Conservation (phyloP, 2,113 vertebrate genomes). For the Dasyurus viverrinus region DNA sequence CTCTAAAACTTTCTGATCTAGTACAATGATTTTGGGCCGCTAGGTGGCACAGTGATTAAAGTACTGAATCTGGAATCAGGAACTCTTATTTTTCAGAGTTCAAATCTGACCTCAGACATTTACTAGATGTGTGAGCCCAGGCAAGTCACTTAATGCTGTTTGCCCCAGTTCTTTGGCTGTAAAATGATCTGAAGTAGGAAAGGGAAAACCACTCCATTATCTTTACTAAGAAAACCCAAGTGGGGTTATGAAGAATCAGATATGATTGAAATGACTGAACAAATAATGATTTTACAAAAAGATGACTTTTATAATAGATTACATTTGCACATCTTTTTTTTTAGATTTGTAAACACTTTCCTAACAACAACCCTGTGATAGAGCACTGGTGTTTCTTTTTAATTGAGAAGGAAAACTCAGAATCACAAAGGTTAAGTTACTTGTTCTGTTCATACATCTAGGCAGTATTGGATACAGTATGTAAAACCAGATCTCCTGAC, state of each 20-base stretch:
- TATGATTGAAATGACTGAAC: not conserved
- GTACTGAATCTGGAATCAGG: not conserved
- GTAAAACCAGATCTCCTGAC: not conserved
- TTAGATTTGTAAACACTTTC: too few relatives aligned
- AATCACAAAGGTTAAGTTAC: too few relatives aligned
- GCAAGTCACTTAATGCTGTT: not conserved
- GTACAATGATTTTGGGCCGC: not conserved
- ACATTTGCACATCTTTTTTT: too few relatives aligned
- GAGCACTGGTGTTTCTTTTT: too few relatives aligned
- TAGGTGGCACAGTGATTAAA: not conserved
- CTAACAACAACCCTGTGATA: too few relatives aligned
- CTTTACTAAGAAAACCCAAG: not conserved
- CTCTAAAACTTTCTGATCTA: not conserved
- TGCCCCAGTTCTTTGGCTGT: not conserved
- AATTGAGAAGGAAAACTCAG: too few relatives aligned
- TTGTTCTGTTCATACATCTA: too few relatives aligned
- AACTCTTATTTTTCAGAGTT: not conserved
- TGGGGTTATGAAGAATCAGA: not conserved
- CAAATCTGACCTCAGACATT: not conserved
- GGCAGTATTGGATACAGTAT: too few relatives aligned
- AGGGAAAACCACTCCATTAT: not conserved
- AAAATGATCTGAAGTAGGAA: not conserved
- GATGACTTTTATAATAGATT: too few relatives aligned
- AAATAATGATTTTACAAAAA: too few relatives aligned
- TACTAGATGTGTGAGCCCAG: not conserved